Conservation (phyloP, 2,113 vertebrate species). For the Ictalurus furcatus region DNA sequence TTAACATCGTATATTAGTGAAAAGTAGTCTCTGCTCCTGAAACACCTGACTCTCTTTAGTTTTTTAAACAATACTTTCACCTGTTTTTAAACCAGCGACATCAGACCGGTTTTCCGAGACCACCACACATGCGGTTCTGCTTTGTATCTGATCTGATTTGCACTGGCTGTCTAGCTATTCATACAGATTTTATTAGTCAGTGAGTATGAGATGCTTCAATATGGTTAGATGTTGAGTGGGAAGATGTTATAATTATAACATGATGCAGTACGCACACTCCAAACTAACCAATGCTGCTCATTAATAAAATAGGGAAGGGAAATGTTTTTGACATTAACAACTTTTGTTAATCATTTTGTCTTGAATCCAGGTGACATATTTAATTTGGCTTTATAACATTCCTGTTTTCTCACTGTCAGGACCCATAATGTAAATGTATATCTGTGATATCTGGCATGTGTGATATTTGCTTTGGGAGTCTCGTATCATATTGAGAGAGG, state of each 20-base stretch:
- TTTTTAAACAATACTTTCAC: background rate
- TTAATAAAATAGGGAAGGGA: background rate
- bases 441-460: background rate
- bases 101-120: no score
- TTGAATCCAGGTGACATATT: background rate
- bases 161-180: no score
- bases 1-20: no score
- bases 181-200: no score
- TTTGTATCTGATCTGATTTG: background rate
- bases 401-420: background rate
- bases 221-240: background rate
- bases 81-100: background rate
- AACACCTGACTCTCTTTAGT: background rate
- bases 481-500: background rate
- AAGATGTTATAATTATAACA: background rate
- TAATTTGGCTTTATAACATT: background rate
- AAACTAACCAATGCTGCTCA: background rate
- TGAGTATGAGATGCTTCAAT: background rate
- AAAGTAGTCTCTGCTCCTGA: no score
- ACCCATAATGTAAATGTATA: background rate
- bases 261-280: background rate
- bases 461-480: background rate
- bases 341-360: background rate
- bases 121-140: no score
- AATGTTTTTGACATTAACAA: background rate